phyloP scores from a whole-genome alignment of 2,888 invertebrate species.

The Erebia aethiops region DNA sequence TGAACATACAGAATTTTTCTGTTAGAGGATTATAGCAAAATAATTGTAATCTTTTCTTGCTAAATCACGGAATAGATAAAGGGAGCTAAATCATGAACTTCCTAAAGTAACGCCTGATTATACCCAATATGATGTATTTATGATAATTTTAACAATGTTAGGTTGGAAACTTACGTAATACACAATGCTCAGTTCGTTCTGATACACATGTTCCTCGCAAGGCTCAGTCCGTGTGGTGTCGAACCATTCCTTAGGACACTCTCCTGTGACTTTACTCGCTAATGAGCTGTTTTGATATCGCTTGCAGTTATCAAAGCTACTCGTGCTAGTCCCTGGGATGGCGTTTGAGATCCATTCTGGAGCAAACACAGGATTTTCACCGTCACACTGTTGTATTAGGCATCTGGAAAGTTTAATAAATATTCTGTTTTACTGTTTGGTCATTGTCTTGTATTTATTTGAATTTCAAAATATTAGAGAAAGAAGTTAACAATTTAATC shows the following conservation, averaged over 20 bases:
- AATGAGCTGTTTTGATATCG: conserved; percentile 53
- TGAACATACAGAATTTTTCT: too few relatives aligned
- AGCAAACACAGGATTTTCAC: conserved; percentile 52
- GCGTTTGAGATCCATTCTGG: conserved; percentile 65
- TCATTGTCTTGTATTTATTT: too few relatives aligned
- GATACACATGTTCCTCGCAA: conserved; percentile 63
- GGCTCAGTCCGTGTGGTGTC: conserved; percentile 48
- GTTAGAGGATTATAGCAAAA: too few relatives aligned
- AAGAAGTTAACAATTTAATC: too few relatives aligned
- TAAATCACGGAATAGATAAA: too few relatives aligned
- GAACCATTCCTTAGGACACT: conserved; percentile 64
- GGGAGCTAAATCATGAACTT: too few relatives aligned
- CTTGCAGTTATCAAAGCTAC: conserved; percentile 60
- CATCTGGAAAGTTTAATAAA: conserved; percentile 53
- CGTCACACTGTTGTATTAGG: conserved; percentile 64
- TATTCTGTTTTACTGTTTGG: neutral
- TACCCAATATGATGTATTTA: too few relatives aligned
- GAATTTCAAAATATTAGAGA: too few relatives aligned
- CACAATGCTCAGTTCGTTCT: conserved; percentile 66
- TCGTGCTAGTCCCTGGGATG: conserved; percentile 53
- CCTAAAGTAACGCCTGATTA: too few relatives aligned
- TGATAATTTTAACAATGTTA: too few relatives aligned
- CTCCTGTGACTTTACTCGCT: conserved; percentile 36
- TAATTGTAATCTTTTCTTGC: too few relatives aligned
- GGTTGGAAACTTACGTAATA: conserved; percentile 67